phyloP scores from a whole-genome alignment of 2,888 invertebrate genomes.

The Galeruca laticollis region DNA sequence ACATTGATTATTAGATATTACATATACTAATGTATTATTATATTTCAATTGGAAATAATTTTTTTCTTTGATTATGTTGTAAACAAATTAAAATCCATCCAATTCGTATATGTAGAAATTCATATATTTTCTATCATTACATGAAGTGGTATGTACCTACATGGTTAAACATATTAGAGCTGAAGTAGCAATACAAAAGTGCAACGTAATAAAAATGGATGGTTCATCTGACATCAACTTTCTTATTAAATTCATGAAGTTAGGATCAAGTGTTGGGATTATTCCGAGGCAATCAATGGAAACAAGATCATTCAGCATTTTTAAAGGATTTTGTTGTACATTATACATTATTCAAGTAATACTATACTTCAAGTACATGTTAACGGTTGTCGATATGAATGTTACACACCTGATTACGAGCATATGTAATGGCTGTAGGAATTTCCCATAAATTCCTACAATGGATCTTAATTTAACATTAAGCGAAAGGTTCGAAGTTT shows the following conservation, averaged over 20 bases:
- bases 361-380: not conserved
- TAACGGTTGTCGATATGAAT: not conserved
- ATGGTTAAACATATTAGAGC: not conserved
- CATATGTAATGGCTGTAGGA: not conserved
- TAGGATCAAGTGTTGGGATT: not conserved
- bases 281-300: not conserved
- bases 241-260: not conserved
- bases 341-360: not conserved
- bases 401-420: not conserved
- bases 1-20: too few species aligned
- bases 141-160: too few species aligned
- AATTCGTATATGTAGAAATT: not conserved
- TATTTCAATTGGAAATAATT: not conserved
- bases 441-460: too few species aligned
- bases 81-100: not conserved
- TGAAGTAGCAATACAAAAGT: not conserved
- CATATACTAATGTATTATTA: too few species aligned
- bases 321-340: not conserved
- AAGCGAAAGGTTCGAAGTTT: too few species aligned
- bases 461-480: too few species aligned
- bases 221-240: not conserved
- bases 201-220: not conserved
- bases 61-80: not conserved
- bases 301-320: not conserved
- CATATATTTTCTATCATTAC: not conserved